Base-by-base conservation (phyloP, 2,797 vertebrate genomes). In the Saxicola maurus region DNA sequence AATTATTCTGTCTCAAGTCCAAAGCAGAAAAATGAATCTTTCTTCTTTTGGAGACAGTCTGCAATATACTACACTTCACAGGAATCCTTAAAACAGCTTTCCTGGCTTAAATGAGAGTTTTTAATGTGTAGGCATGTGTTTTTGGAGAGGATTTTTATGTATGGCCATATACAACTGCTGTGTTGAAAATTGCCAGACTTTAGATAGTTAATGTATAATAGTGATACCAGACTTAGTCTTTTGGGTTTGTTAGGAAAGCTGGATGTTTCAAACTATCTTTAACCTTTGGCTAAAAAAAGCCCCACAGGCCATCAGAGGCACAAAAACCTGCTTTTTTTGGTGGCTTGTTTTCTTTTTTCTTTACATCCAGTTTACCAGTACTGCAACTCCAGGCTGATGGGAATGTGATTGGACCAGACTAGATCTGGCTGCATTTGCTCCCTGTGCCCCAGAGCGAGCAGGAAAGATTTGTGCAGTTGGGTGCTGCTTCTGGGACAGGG, bases 11-110 rank as follows among this genome's bases (percentile, higher is more conserved):
- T 27, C 25, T 76, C 6, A 30, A 83, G 45, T 33, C 52, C 23
- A 38, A 68, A 68, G 62, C 82, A 78, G 62, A 52, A 87, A 75
- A 89, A 68, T 23, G 1, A 28, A 19, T 11, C 21, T 42, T 40
- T 59, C 9, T 66, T 67, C 27, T 51, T 82, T 81, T 78, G 56
- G 33, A 52, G 59, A 52, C 48, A 75, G 20, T 7, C 7, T 56
- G 81, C 48, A 23, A 35, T 76, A 52, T n/a, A 57, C 30, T 73
- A 6, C 48, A 35, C 11, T 65, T 45, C 55, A 57, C 35, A 71
- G 37, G 49, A 51, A 71, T 74, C 43, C n/a, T 64, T 48, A 59
- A 57, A 93, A 45, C 59, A 92, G 69, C 66, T 91, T 80, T 85
- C 17, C n/a, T 55, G 62, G 48, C 31, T 82, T 78, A 77, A 65